These are phyloP conservation scores for Chiloscyllium punctatum DNA, from an alignment of 2,797 vertebrate genomes.

Conservation along the genomic window DNA sequence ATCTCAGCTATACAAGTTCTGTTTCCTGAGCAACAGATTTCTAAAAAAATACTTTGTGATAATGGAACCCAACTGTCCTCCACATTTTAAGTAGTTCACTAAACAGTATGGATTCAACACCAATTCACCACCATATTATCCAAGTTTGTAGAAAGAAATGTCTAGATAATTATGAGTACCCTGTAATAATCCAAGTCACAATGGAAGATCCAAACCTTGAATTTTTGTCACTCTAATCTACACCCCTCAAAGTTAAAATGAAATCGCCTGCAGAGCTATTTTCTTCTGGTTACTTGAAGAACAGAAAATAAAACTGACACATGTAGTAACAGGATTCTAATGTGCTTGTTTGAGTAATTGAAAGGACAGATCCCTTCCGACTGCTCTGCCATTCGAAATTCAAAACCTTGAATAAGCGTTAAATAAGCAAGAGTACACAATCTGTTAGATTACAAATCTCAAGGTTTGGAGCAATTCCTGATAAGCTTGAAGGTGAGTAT, in stretches of 20 bases:
- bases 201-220: no score
- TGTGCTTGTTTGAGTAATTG: not conserved
- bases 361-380: not conserved
- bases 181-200: not conserved
- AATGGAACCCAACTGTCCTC: not conserved
- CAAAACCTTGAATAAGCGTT: not conserved
- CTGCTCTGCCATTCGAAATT: not conserved
- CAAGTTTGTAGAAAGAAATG: no score
- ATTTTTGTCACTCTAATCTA: no score
- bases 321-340: not conserved
- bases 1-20: not conserved
- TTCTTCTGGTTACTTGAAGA: no score
- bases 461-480: not conserved
- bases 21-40: not conserved
- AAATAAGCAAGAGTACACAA: not conserved
- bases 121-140: no score
- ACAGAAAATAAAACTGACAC: no score
- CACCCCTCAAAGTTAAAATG: no score
- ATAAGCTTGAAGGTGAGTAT: not conserved
- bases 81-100: no score
- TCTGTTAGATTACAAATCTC: not conserved
- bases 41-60: not conserved
- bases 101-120: no score
- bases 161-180: not conserved
- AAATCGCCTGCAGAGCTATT: no score